These are phyloP conservation scores for Allobates femoralis DNA, from an alignment of 2,797 vertebrate genomes.

Conservation along the genomic window DNA sequence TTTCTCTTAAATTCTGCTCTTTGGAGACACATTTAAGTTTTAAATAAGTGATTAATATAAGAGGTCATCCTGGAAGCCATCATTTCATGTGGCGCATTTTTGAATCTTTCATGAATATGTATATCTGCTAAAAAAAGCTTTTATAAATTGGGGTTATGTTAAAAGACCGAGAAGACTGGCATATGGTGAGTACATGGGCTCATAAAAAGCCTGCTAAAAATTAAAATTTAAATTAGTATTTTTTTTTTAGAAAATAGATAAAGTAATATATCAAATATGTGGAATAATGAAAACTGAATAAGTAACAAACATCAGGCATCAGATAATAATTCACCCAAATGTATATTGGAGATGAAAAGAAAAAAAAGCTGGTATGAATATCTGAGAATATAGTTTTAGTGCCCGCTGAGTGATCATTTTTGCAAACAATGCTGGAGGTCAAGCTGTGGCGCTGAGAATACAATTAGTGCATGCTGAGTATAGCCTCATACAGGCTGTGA, in stretches of 20 bases:
- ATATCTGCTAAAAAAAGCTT: not conserved
- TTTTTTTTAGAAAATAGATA: not conserved
- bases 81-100: not conserved
- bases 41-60: slow-evolving; percentile 19
- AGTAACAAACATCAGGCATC: not conserved
- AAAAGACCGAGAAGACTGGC: not conserved
- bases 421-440: slow-evolving; percentile 16
- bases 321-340: not conserved
- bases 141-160: not conserved
- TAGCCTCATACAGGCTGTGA: not conserved
- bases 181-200: not conserved
- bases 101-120: not conserved
- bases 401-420: not conserved
- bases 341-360: not conserved
- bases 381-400: not conserved
- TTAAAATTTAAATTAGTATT: not conserved
- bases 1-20: not conserved
- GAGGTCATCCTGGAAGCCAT: not conserved
- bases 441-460: slow-evolving; percentile 16
- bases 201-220: not conserved
- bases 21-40: not conserved
- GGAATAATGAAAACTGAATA: not conserved
- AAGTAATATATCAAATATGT: not conserved
- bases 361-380: not conserved
- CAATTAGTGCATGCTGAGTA: slow-evolving; percentile 14